These are phyloP conservation scores for Cheilosia pagana DNA, from an alignment of 2,888 invertebrate species.

Conservation along the genomic window DNA sequence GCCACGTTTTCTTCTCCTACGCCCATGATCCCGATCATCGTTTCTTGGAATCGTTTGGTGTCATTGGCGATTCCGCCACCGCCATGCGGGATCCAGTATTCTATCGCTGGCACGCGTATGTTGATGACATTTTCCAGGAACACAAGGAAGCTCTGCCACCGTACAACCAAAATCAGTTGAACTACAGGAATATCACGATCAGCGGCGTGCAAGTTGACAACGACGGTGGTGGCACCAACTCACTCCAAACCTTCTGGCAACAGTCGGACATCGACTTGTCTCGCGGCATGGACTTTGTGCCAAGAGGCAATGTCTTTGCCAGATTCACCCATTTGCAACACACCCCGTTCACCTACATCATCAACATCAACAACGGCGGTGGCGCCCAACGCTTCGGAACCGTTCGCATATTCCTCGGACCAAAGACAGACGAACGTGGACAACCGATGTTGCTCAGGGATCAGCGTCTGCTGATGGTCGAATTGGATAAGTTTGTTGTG, in stretches of 20 bases:
- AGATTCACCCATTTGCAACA: constrained; percentile 90
- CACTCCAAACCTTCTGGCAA: constrained; percentile 89
- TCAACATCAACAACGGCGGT: constrained; percentile 85
- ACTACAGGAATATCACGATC: constrained; percentile 85
- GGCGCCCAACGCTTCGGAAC: constrained; percentile 84
- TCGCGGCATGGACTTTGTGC: constrained; percentile 90
- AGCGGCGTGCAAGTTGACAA: constrained; percentile 84
- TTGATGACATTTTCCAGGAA: constrained; percentile 89
- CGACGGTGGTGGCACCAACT: constrained; percentile 84
- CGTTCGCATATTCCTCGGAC: constrained; percentile 86
- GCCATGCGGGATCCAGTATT: constrained; percentile 93
- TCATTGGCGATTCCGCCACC: constrained; percentile 91
- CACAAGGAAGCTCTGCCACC: constrained; percentile 88
- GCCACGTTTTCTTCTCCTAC: constrained; percentile 90
- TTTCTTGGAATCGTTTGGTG: constrained; percentile 88
- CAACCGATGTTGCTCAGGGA: constrained; percentile 85
- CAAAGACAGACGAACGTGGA: constrained; percentile 86
- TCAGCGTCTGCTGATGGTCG: constrained; percentile 86
- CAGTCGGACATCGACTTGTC: constrained; percentile 89
- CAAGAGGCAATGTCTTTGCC: constrained; percentile 88
- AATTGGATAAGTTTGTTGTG: constrained; percentile 86
- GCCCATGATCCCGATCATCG: constrained; percentile 90
- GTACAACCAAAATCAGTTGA: constrained; percentile 83
- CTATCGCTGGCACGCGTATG: constrained; percentile 91
- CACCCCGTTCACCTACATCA: constrained; percentile 86